Percentiles rank a stretch among this genome's conserved stretches.
These are phyloP conservation scores for Lasioglossum malachurum DNA, from an alignment of 2,888 invertebrate species.

Conservation along the genomic window DNA sequence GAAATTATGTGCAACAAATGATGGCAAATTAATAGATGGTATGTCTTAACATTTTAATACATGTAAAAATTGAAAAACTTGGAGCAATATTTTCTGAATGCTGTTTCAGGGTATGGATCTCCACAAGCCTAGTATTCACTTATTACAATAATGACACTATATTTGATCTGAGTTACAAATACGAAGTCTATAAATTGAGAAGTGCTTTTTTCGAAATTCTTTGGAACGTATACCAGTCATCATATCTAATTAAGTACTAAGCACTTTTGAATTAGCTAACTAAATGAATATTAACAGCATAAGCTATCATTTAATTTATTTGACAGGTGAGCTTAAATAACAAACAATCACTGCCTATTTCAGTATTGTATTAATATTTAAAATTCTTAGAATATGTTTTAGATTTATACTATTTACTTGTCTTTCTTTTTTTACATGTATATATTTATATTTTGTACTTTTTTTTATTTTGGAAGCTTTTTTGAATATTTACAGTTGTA, in stretches of 20 bases:
- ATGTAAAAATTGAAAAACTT: conserved; percentile 7
- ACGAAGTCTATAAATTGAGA: conserved; percentile 27
- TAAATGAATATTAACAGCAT: conserved; percentile 51
- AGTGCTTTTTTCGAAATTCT: conserved; percentile 34
- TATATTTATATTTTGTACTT: conserved; percentile 41
- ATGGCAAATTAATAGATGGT: conserved; percentile 69
- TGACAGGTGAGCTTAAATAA: conserved; percentile 30
- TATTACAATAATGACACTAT: conserved; percentile 39
- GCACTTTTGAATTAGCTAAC: conserved; percentile 69
- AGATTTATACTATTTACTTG: conserved; percentile 40
- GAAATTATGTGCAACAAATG: conserved; percentile 72
- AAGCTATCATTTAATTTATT: conserved; percentile 48
- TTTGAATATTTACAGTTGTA: conserved; percentile 46
- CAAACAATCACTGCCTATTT: conserved; percentile 41
- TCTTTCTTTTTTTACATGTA: conserved; percentile 45
- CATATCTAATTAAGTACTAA: conserved; percentile 21
- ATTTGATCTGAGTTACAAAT: conserved; percentile 41
- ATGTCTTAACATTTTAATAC: conserved; percentile 34
- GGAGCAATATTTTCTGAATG: conserved; percentile 17
- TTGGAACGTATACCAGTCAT: conserved; percentile 31
- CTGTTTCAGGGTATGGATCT: conserved; percentile 63
- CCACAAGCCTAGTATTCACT: conserved; percentile 67
- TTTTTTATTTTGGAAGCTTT: conserved; percentile 24
- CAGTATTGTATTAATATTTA: conserved; percentile 54
- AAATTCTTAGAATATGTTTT: conserved; percentile 31